Conservation (phyloP, 2,888 invertebrate species). For the Cotesia congregata region DNA sequence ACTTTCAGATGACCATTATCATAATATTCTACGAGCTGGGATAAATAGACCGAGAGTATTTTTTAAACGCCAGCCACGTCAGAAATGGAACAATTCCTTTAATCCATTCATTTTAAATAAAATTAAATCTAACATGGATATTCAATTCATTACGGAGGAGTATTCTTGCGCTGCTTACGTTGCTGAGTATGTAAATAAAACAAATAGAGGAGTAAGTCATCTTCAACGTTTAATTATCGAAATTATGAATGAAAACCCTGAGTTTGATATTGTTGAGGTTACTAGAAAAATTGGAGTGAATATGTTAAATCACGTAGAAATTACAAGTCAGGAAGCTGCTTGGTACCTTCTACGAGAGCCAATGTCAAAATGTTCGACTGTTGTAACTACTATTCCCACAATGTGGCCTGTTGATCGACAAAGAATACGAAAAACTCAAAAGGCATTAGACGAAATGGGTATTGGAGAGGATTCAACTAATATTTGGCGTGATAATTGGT, state of each 20-base stretch:
- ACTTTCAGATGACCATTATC: slow-evolving; percentile 51
- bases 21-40: slow-evolving; percentile 51
- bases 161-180: slow-evolving; percentile 68
- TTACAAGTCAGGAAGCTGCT: slow-evolving; percentile 68
- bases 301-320: slow-evolving; percentile 61
- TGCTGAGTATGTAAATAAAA: slow-evolving; percentile 67
- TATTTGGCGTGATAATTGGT: slow-evolving; percentile 67
- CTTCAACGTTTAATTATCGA: slow-evolving; percentile 60
- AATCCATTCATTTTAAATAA: slow-evolving; percentile 51
- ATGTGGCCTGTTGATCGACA: slow-evolving; percentile 64
- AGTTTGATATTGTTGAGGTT: slow-evolving; percentile 56
- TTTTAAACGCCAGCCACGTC: slow-evolving; percentile 43
- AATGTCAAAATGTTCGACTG: slow-evolving; percentile 62
- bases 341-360: slow-evolving; percentile 69
- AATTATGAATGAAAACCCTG: too few relatives aligned
- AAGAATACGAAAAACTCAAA: slow-evolving; percentile 58
- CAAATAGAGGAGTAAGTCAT: slow-evolving; percentile 62
- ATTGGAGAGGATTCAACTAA: slow-evolving; percentile 54
- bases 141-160: slow-evolving; percentile 63
- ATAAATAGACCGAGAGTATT: slow-evolving; percentile 49
- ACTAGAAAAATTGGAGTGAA: slow-evolving; percentile 57
- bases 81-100: slow-evolving; percentile 52
- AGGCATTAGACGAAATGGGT: slow-evolving; percentile 55
- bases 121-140: slow-evolving; percentile 48
- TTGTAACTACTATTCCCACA: slow-evolving; percentile 48